phyloP scores from a whole-genome alignment of 2,888 invertebrate species.

The Andricus curvator region DNA sequence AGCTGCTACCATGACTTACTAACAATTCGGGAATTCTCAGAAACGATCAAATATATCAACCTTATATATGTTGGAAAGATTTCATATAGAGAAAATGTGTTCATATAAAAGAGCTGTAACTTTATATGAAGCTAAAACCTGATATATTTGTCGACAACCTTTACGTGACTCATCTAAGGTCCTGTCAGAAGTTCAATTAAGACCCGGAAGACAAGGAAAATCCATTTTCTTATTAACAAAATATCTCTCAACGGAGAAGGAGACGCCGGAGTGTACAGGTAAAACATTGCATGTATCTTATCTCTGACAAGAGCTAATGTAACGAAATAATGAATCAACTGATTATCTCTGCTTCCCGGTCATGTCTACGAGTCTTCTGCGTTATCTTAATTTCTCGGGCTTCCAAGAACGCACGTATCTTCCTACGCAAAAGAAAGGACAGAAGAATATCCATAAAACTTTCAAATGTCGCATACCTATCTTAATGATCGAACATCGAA shows the following conservation, averaged over 20 bases:
- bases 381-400: conserved; percentile 65
- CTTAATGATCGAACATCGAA: conserved; percentile 31
- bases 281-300: conserved; percentile 62
- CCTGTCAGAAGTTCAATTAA: neutral
- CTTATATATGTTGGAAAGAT: too few species aligned
- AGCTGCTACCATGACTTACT: neutral
- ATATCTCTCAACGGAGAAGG: conserved; percentile 25
- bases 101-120: neutral
- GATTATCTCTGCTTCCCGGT: conserved; percentile 64
- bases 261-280: conserved; percentile 40
- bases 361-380: conserved; percentile 63
- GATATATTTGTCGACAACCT: neutral
- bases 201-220: conserved; percentile 17
- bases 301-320: conserved; percentile 59
- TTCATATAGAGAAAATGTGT: neutral
- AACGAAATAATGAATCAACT: conserved; percentile 72
- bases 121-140: neutral
- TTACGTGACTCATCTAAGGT: neutral
- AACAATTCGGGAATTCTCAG: too few species aligned
- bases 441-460: conserved; percentile 18
- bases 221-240: conserved; percentile 33
- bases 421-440: conserved; percentile 18
- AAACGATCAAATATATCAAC: too few species aligned
- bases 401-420: conserved; percentile 46
- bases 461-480: conserved; percentile 24